Base-by-base conservation (phyloP, 2,888 invertebrate species). In the Lasius fuliginosus region DNA sequence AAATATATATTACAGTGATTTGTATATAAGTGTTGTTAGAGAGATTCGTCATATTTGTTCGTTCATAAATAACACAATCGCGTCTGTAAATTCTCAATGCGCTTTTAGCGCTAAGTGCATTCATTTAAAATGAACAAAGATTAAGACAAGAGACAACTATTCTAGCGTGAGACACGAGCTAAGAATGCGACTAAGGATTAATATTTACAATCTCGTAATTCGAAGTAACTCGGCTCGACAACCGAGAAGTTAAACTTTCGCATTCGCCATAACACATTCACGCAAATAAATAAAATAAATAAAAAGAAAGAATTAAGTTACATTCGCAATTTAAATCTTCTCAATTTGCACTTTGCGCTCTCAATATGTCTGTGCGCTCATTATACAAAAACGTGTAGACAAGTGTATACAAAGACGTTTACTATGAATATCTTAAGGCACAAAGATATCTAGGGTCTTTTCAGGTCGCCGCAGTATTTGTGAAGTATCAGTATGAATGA, bases 231-330 rank as follows among this genome's bases (percentile, higher is more conserved):
- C 1, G 33, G 2, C 53, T 65, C 9, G 33, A n/a, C 15, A 27
- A 30, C 8, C 27, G 40, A n/a, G n/a, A 74, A 5, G n/a, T 4
- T 8, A 46, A 46, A 62, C 1, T 8, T 30, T 75, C 46, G 42
- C 42, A 6, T 62, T 46, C 62, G 60, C 42, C 74, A 15, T 30
- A 74, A 74, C 23, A 56, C 15, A 9, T 71, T 71, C 23, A 74
- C 8, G 27, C 40, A 77, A 67, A 77, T 77, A 77, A 77, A 76
- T 76, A 30, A 67, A 76, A 53, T 65, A 76, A 77, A 77, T 56
- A 18, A 67, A 53, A 23, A 40, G 27, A 60, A n/a, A 36, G 5
- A 53, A 56, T 67, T 76, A 65, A 76, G 40, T 76, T 67, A 42
- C 56, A 77, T 18, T 30, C 40, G 15, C 56, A 42, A 42, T 46